A percentile compares a stretch with the other conserved stretches of the same genome.
Conservation (phyloP, 2,888 invertebrate species). For the Oscheius sp. region DNA sequence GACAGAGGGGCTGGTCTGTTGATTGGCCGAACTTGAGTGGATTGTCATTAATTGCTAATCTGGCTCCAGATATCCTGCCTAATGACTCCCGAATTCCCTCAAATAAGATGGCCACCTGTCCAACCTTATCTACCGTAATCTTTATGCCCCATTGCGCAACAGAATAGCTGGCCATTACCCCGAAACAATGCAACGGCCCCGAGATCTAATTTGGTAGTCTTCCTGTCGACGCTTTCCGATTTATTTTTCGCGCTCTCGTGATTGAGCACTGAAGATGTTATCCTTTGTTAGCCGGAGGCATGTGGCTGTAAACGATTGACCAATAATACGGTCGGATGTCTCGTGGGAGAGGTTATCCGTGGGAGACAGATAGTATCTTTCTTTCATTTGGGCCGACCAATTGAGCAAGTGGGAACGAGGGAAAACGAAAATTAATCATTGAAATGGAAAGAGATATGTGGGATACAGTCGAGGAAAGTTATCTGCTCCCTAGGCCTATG, state of each 20-base stretch:
- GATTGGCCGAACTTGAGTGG: slow-evolving; percentile 15
- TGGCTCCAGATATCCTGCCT: slow-evolving; percentile 20
- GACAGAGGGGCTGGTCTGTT: neutral
- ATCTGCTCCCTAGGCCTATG: too few relatives aligned
- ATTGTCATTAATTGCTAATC: slow-evolving; percentile 34
- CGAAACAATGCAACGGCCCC: slow-evolving; percentile 4
- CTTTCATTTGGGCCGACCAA: slow-evolving; percentile 7
- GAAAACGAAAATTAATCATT: too few relatives aligned
- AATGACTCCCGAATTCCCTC: slow-evolving; percentile 20
- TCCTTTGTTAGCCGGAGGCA: slow-evolving; percentile 16
- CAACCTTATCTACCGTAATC: slow-evolving; percentile 14
- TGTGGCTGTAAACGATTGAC: slow-evolving; percentile 11
- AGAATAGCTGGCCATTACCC: slow-evolving; percentile 28
- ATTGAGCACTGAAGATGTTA: slow-evolving; percentile 26
- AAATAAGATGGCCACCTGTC: slow-evolving; percentile 18
- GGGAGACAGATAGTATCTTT: slow-evolving; percentile 28
- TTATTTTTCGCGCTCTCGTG: slow-evolving; percentile 15
- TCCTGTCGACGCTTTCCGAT: slow-evolving; percentile 20
- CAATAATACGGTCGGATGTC: slow-evolving; percentile 16
- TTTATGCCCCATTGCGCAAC: slow-evolving; percentile 25
- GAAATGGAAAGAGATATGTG: too few relatives aligned
- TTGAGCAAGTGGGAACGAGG: neutral
- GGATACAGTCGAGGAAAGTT: too few relatives aligned
- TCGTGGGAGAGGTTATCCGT: slow-evolving; percentile 9
- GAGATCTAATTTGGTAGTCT: slow-evolving; percentile 16